Conservation (phyloP, 2,113 vertebrate genomes). For the Puntigrus tetrazona region DNA sequence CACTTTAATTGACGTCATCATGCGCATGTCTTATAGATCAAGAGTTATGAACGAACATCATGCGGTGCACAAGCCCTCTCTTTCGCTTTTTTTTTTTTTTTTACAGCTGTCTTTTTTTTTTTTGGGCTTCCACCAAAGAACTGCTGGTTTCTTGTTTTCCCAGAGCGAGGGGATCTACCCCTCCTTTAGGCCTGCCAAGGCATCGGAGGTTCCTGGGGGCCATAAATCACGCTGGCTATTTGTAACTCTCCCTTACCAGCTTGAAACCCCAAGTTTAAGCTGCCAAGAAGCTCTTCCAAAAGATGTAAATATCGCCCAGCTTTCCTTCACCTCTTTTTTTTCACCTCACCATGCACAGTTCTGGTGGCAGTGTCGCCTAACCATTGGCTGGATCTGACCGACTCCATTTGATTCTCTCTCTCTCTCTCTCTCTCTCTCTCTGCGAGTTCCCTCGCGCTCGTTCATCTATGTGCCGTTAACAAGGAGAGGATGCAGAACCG, state of each 20-base stretch:
- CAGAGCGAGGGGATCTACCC: slow-evolving; percentile 39
- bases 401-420: slow-evolving; percentile 7
- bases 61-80: slow-evolving; percentile 4
- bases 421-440: background rate
- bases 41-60: slow-evolving; percentile 14
- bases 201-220: slow-evolving; percentile 44
- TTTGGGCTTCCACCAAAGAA: slow-evolving; percentile 14
- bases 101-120: background rate
- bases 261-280: slow-evolving; percentile 15
- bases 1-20: slow-evolving; percentile 29
- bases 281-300: slow-evolving; percentile 20
- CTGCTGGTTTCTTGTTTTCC: slow-evolving; percentile 31
- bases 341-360: background rate
- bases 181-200: slow-evolving; percentile 37
- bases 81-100: background rate
- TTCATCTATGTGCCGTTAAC: slow-evolving; percentile 43
- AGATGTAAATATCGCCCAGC: slow-evolving; percentile 30
- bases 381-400: slow-evolving; percentile 14
- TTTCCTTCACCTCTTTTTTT: background rate
- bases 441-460: background rate
- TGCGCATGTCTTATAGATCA: slow-evolving; percentile 13
- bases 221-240: slow-evolving; percentile 56
- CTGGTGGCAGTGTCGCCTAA: background rate
- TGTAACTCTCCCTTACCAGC: slow-evolving; percentile 48
- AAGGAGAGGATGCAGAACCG: slow-evolving; percentile 54